Base-by-base conservation (phyloP, 2,113 vertebrate species). In the Rhinolophus sinicus region DNA sequence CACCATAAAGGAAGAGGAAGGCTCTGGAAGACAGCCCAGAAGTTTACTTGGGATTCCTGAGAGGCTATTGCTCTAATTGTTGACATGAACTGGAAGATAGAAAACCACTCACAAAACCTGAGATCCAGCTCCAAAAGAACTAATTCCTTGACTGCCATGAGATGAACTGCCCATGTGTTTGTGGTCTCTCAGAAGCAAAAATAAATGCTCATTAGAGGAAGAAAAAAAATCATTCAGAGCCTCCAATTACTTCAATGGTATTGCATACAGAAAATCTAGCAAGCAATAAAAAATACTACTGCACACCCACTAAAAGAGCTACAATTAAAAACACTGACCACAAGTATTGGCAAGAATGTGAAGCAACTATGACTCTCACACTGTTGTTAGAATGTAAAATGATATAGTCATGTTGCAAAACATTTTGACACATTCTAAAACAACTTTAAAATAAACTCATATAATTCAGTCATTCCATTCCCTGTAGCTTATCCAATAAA, bases 191-290 rank as follows among this genome's bases (percentile, higher is more conserved):
- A 77, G 52, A 77, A 88, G 52, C 16, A 87, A 89, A 87, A 96
- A 26, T 9, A 87, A 94, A 67, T 52, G 58, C 33, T 84, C 54
- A 44, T 8, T 65, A 13, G 22, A 92, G 12, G 40, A 86, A 75
- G 30, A 70, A 75, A 89, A 75, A 89, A 82, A 82, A 35, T 70
- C 35, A 75, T 44, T 69, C 38, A 64, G 10, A 95, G 28, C 35
- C 44, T 40, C 60, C 54, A 56, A 38, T 56, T 35, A 81, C n/a
- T 85, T 90, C 21, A 56, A 30, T 35, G 10, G 14, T 40, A 91
- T 95, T 87, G 77, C 76, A 78, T 21, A 91, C 44, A 93, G 35
- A 95, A 77, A 76, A 87, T 70, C 16, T 47, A 78, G 44, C 18
- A 65, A 50, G 15, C 26, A 56, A 76, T 38, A 28, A 81, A 82